Evolutionary conservation across 2,797 vertebrate genomes (phyloP), one percentile per base, ranked within the genome.

Genomic region (Acanthopagrus latus): DNA sequence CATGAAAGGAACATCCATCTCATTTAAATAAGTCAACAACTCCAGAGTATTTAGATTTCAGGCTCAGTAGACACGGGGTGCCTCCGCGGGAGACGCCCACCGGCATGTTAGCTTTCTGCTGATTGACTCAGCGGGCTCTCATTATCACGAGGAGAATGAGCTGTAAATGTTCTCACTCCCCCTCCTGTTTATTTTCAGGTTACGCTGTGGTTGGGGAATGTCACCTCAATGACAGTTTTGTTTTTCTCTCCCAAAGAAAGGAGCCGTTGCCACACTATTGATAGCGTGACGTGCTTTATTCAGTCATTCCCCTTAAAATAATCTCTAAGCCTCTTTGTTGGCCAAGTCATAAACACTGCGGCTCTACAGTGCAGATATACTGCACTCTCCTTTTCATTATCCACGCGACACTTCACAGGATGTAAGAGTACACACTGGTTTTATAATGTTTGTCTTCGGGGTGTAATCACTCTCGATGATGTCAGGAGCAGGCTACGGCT

Each of bases 21-120:
- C 79, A 92, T 90, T 89, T 92, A 86, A 92, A 93, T 90, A 84
- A 93, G 82, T 86, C 88, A 85, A 72, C 74, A 84, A 76, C 81
- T 85, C 63, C n/a, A 44, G 74, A 78, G 72, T 75, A 77, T 86
- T 86, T 85, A 64, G 76, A 84, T 87, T 81, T 74, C 3, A 33
- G 67, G 81, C 77, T 86, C 78, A 73, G 76, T 17, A 80, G 82
- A 76, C 62, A 47, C 60, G 1, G 66, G 83, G 80, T 64, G 80
- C 43, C 73, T 85, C 78, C 56, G 62, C 79, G 51, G 82, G 83
- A 84, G 86, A 78, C 57, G 51, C 81, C 86, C 74, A 69, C n/a
- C 25, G 51, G 90, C 81, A 48, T 86, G 82, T 90, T 90, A 64
- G 86, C 80, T 91, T 89, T 88, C 73, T 85, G 81, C 84, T 90